Evolutionary conservation across 2,888 invertebrate genomes (phyloP).

Genomic region (Hirtodrosophila cameraria): DNA sequence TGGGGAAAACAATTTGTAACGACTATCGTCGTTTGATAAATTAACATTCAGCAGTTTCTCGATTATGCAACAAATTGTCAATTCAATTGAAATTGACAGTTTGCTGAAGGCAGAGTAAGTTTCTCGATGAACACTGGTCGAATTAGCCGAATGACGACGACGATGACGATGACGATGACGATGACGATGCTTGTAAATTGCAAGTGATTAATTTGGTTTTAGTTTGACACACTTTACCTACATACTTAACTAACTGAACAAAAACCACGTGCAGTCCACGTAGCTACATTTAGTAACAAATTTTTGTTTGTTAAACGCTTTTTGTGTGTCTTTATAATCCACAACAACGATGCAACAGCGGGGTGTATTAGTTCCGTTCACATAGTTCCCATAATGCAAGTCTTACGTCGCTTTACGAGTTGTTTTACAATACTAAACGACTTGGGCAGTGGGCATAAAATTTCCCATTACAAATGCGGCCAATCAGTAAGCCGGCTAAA

Average conservation of each 20-base stretch:
- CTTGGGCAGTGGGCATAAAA: conserved; percentile 67
- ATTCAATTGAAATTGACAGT: conserved; percentile 76
- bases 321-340: conserved; percentile 42
- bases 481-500: conserved; percentile 71
- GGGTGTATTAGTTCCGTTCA: conserved; percentile 65
- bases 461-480: conserved; percentile 61
- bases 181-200: conserved; percentile 32
- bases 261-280: conserved; percentile 36
- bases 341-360: conserved; percentile 50
- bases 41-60: conserved; percentile 75
- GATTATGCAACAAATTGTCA: conserved; percentile 79
- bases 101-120: conserved; percentile 45
- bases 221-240: conserved; percentile 63
- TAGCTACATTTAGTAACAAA: conserved; percentile 32
- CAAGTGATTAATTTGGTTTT: conserved; percentile 64
- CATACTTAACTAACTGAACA: not conserved
- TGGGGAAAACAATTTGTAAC: conserved; percentile 78
- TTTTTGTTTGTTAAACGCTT: conserved; percentile 63
- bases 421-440: conserved; percentile 74
- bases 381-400: conserved; percentile 64
- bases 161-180: conserved; percentile 6
- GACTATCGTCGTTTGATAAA: conserved; percentile 80
- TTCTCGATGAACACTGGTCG: conserved; percentile 32
- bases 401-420: conserved; percentile 63
- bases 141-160: conserved; percentile 26